A percentile compares a stretch with the other conserved stretches of the same genome.
These are phyloP conservation scores for Tetranychus truncatus DNA, from an alignment of 2,888 invertebrate genomes.

Conservation along the genomic window DNA sequence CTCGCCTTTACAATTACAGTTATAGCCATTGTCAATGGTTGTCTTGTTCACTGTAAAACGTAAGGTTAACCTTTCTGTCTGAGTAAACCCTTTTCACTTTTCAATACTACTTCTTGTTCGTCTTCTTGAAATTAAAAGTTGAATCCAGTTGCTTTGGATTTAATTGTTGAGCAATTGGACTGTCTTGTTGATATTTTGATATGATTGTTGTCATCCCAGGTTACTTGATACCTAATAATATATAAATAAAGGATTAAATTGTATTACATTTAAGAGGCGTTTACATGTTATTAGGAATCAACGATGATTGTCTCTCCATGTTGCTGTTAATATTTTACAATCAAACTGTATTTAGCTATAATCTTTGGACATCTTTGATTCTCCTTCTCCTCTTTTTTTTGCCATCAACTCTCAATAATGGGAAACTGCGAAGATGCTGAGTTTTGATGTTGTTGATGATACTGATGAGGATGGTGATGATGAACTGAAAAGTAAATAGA, in stretches of 20 bases:
- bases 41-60: too few species aligned
- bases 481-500: not conserved
- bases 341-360: not conserved
- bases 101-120: too few species aligned
- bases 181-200: not conserved
- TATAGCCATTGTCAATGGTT: too few species aligned
- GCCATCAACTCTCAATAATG: too few species aligned
- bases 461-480: conserved; percentile 13
- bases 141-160: too few species aligned
- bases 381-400: too few species aligned
- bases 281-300: not conserved
- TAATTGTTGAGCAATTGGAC: not conserved
- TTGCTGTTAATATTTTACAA: not conserved
- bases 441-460: not conserved
- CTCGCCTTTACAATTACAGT: too few species aligned
- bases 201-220: not conserved
- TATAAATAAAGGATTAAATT: not conserved
- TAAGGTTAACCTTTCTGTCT: too few species aligned
- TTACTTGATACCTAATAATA: not conserved
- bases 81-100: too few species aligned
- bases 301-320: not conserved
- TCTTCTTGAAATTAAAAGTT: too few species aligned
- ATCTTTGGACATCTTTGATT: too few species aligned
- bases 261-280: not conserved
- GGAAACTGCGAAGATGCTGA: not conserved